A percentile compares a stretch with the other conserved stretches of the same genome.
phyloP scores from a whole-genome alignment of 2,113 vertebrate genomes.

The Nycticorax nycticorax region DNA sequence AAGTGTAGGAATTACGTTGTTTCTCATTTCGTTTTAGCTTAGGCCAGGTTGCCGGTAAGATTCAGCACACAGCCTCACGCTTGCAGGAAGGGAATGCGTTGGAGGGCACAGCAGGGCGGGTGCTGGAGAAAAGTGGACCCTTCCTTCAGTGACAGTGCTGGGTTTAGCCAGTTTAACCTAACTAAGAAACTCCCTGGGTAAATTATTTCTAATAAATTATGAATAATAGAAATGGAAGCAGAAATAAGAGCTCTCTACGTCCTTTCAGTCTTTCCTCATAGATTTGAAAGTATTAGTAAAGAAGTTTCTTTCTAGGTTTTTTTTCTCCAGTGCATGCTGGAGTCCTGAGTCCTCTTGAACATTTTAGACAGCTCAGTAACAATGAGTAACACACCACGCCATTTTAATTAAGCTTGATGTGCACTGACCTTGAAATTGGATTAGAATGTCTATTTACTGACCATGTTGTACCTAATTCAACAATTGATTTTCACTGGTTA shows the following conservation, averaged over 20 bases:
- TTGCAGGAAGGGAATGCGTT: background rate
- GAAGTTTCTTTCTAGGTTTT: background rate
- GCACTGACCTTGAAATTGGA: conserved; percentile 47
- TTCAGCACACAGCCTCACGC: background rate
- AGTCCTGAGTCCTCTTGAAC: background rate
- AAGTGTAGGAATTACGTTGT: background rate
- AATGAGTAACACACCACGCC: background rate
- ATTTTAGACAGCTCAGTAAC: background rate
- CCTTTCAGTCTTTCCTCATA: background rate
- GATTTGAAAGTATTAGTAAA: background rate
- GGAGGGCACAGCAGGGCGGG: background rate
- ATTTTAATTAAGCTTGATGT: conserved; percentile 46
- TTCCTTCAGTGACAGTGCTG: background rate
- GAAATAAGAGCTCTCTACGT: background rate
- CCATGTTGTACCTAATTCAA: background rate
- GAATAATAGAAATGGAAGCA: background rate
- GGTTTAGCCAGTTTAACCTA: background rate
- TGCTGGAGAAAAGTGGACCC: background rate
- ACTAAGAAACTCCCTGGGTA: background rate
- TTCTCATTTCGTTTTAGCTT: background rate
- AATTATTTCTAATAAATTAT: background rate
- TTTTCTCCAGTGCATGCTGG: background rate
- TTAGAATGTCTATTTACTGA: conserved; percentile 22
- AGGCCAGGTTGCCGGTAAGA: background rate
- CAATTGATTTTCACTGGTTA: conserved; percentile 48